Evolutionary conservation across 2,113 vertebrate genomes (phyloP), one percentile per base, ranked within the genome.

Genomic region (Rhagologus leucostigma): DNA sequence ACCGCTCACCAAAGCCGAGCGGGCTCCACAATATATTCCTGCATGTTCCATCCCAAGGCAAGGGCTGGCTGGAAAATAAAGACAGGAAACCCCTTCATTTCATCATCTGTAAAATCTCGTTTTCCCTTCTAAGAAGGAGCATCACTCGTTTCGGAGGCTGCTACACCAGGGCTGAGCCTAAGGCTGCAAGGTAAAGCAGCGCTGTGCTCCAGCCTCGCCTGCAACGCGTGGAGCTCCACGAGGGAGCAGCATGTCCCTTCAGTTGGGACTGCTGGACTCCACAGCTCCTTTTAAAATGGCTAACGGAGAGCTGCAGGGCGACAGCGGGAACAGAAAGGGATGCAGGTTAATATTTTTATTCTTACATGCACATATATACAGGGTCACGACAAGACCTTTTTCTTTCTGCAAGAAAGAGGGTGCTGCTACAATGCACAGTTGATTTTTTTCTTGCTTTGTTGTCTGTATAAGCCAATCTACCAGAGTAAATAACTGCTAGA

Each of bases 221-320:
- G 97, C 90, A 93, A 49, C 24, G 87, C 84, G 0, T 2, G 50
- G 8, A 21, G 57, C 80, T 90, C 97, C 97, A 93, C 93, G 46
- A 97, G 97, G 13, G 96, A 95, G 97, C 97, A 97, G 96, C 94
- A 94, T 11, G 59, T 27, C 8, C 90, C 49, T 84, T n/a, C 87
- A 24, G 2, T 39, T 95, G 35, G 17, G 24, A 52, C 30, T 1
- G 6, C 4, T 35, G 52, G 35, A 13, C 53, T 57, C 50, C 21
- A 5, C 47, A 44, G 1, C 17, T 46, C 21, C 53, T 16, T 47
- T 39, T 49, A 57, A 89, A 90, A 97, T 71, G 81, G 91, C 90
- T 91, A 95, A 92, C 30, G 4, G 33, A 41, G 76, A 52, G 49
- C 86, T 37, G 44, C 39, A 47, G 70, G 59, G 47, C 59, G 53